These are phyloP conservation scores for Sebastes diploproa DNA, from an alignment of 2,797 vertebrate genomes.

Conservation along the genomic window DNA sequence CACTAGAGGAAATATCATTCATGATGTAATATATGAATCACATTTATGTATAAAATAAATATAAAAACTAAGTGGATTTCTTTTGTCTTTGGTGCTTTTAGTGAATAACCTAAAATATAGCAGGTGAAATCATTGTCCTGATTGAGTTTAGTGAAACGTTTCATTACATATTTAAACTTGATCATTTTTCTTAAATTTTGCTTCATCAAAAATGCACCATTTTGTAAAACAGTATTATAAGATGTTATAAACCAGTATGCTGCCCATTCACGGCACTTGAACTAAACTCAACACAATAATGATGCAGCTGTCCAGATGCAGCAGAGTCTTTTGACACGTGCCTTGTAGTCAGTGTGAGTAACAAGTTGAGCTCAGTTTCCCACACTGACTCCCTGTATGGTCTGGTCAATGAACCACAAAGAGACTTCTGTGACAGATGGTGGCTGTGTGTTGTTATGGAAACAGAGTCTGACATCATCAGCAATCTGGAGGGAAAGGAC, in stretches of 20 bases:
- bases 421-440: slow-evolving; percentile 50
- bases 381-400: slow-evolving; percentile 29
- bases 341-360: slow-evolving; percentile 39
- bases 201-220: neutral
- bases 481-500: slow-evolving; percentile 64
- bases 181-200: neutral
- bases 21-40: neutral
- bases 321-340: slow-evolving; percentile 21
- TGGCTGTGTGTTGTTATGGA: slow-evolving; percentile 31
- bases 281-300: neutral
- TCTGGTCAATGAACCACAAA: slow-evolving; percentile 57
- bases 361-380: slow-evolving; percentile 62
- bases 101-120: too few species aligned
- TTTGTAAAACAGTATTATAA: too few species aligned
- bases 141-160: too few species aligned
- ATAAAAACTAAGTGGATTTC: too few species aligned
- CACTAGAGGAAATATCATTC: neutral
- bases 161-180: too few species aligned
- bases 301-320: slow-evolving; percentile 27
- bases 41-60: too few species aligned
- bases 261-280: accelerated
- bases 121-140: neutral
- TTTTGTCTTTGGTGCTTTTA: too few species aligned
- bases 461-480: slow-evolving; percentile 44
- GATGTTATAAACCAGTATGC: neutral